Evolutionary conservation across 2,888 invertebrate species (phyloP).

Genomic region (Acanthosoma haemorrhoidale): DNA sequence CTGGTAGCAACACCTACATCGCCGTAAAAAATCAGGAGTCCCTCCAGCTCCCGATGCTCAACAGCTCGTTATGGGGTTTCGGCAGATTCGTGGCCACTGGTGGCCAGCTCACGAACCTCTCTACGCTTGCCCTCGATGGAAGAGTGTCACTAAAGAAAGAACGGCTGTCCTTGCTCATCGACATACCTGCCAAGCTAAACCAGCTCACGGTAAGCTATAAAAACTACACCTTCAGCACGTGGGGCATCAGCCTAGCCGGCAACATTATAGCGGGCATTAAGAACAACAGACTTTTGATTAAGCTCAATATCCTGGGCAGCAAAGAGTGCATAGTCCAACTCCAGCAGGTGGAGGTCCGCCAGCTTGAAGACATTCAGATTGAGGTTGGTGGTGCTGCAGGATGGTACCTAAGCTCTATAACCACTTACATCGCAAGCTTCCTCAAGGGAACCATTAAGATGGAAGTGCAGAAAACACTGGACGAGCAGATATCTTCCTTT

Average conservation of each 20-base stretch:
- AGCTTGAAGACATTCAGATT: background rate
- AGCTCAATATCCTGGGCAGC: background rate
- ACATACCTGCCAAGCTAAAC: background rate
- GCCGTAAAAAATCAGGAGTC: background rate
- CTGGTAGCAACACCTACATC: background rate
- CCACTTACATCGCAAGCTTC: background rate
- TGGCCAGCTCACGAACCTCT: background rate
- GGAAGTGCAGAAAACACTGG: background rate
- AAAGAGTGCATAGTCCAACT: background rate
- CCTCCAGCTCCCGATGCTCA: background rate
- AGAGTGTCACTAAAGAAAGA: background rate
- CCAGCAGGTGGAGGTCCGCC: background rate
- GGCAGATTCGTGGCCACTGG: background rate
- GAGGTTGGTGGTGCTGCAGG: background rate
- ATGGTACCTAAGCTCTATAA: background rate
- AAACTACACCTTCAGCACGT: background rate
- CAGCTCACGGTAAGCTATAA: background rate
- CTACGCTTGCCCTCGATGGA: background rate
- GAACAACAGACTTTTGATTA: background rate
- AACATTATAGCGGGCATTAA: background rate
- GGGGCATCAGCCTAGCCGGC: background rate
- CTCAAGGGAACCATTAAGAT: background rate
- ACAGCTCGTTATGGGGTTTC: background rate
- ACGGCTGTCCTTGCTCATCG: background rate
- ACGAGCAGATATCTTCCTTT: background rate